Evolutionary conservation across 2,113 vertebrate species (phyloP).

Genomic region (Leptobrachium leishanense): DNA sequence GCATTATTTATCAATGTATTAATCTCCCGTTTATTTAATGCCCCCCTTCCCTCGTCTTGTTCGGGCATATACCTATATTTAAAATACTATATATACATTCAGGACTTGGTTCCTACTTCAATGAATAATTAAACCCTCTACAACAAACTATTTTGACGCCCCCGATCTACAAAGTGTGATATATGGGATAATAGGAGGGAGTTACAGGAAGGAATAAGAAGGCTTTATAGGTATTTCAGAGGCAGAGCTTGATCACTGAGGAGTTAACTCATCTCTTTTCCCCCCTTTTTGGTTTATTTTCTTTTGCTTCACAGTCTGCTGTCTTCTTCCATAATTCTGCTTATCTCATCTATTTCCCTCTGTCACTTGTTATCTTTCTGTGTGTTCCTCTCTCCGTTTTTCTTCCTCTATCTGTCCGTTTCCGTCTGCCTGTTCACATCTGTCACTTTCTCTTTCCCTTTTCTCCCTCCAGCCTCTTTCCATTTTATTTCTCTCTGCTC

Average conservation of each 20-base stretch:
- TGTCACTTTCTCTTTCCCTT: slow-evolving; percentile 10
- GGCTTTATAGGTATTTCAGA: background rate
- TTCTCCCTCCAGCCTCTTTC: slow-evolving; percentile 10
- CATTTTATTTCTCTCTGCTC: background rate
- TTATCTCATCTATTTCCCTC: slow-evolving; percentile 38
- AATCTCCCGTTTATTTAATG: no score
- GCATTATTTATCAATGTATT: no score
- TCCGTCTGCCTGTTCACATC: slow-evolving; percentile 37
- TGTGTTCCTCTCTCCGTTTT: slow-evolving; percentile 31
- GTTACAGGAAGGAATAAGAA: background rate
- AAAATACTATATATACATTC: no score
- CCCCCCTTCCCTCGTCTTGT: no score
- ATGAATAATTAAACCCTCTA: no score
- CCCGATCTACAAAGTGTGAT: no score
- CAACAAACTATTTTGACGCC: no score
- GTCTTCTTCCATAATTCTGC: slow-evolving; percentile 40
- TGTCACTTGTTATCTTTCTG: slow-evolving; percentile 29
- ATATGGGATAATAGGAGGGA: background rate
- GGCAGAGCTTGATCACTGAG: background rate
- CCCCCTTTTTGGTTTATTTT: slow-evolving; percentile 4
- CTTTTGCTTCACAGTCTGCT: slow-evolving; percentile 26
- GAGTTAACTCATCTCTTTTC: slow-evolving; percentile 9
- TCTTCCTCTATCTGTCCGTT: slow-evolving; percentile 35
- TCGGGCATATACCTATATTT: no score
- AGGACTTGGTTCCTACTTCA: no score